Conservation (phyloP, 1,140 invertebrate genomes). For the Bicyclus anynana region DNA sequence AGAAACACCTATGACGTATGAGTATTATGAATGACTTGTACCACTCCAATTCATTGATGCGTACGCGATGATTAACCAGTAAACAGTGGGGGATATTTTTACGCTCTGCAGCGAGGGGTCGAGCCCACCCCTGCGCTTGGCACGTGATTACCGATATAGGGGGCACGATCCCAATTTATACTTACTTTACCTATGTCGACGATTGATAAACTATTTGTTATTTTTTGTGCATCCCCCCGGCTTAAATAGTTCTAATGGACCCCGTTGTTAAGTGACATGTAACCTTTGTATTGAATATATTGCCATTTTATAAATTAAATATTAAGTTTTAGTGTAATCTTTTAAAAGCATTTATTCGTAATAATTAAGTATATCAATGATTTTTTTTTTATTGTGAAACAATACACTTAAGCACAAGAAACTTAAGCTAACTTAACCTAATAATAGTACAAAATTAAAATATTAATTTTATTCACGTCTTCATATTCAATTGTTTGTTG, state of each 20-base stretch:
- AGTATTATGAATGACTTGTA: not conserved
- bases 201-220: slow-evolving; percentile 54
- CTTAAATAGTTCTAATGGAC: slow-evolving; percentile 24
- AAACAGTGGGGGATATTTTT: slow-evolving; percentile 48
- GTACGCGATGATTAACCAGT: slow-evolving; percentile 45
- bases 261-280: slow-evolving; percentile 17
- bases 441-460: no score
- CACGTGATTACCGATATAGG: slow-evolving; percentile 54
- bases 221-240: slow-evolving; percentile 13
- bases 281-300: not conserved
- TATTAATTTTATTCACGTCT: no score
- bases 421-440: no score
- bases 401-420: no score
- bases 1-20: not conserved
- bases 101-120: slow-evolving; percentile 41
- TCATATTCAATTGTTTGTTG: no score
- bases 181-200: slow-evolving; percentile 34
- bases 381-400: no score
- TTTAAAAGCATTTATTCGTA: no score
- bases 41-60: slow-evolving; percentile 24
- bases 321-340: no score
- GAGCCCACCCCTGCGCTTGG: slow-evolving; percentile 30
- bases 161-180: slow-evolving; percentile 57
- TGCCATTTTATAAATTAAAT: no score
- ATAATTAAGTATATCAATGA: no score